Evolutionary conservation across 2,888 invertebrate genomes (phyloP).

Genomic region (Caenorhabditis sp.): DNA sequence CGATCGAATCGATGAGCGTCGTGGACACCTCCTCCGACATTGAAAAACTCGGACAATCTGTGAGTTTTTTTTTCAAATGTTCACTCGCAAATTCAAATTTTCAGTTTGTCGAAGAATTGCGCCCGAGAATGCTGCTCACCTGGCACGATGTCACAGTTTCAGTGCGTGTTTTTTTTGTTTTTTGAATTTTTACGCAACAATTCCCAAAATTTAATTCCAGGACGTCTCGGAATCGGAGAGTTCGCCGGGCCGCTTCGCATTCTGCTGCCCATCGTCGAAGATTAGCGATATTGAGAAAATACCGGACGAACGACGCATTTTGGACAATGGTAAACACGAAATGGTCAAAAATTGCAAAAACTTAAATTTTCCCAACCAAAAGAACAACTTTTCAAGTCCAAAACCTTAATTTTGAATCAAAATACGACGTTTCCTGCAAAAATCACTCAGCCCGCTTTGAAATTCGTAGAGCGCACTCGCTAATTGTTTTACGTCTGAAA

Average conservation of each 20-base stretch:
- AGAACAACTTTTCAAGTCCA: too few species aligned
- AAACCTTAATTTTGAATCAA: too few species aligned
- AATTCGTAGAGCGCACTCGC: too few species aligned
- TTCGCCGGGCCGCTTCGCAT: constrained; percentile 3
- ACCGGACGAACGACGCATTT: constrained; percentile 14
- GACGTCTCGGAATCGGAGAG: neutral
- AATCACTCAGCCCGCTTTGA: too few species aligned
- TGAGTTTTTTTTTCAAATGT: neutral
- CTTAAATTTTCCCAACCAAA: neutral
- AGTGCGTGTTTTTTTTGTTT: constrained; percentile 45
- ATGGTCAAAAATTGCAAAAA: neutral
- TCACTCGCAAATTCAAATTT: constrained; percentile 1
- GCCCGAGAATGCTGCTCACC: constrained; percentile 71
- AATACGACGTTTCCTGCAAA: too few species aligned
- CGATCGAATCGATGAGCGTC: constrained; percentile 48
- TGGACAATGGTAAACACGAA: constrained; percentile 41
- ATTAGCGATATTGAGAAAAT: constrained; percentile 43
- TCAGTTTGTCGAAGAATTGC: constrained; percentile 28
- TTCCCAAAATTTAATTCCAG: constrained; percentile 4
- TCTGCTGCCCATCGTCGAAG: constrained; percentile 8
- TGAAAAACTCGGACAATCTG: constrained; percentile 32
- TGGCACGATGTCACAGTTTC: constrained; percentile 72
- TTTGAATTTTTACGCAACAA: constrained; percentile 10
- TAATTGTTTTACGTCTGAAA: too few species aligned
- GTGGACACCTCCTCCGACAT: constrained; percentile 14